Conservation (phyloP, 2,113 vertebrate genomes). For the Lasiurus borealis region DNA sequence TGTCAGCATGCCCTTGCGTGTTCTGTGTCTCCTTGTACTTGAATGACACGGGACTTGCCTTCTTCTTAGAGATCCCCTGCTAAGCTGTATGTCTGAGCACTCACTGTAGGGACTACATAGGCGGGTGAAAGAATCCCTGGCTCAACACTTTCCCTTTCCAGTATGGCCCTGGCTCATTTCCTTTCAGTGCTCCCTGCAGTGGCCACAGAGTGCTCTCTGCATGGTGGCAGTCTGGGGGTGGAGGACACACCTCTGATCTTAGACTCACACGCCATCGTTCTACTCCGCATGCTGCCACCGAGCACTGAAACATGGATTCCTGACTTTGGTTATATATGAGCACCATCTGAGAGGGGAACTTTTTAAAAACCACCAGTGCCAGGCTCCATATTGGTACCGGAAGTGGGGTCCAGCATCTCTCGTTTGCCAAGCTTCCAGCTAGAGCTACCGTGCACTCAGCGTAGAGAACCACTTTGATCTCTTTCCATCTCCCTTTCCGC, state of each 20-base stretch:
- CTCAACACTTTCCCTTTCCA: not conserved
- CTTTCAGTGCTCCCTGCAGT: not conserved
- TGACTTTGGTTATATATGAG: not conserved
- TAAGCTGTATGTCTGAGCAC: no score
- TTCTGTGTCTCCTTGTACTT: not conserved
- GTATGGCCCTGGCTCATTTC: not conserved
- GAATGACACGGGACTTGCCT: not conserved
- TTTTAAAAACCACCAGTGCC: not conserved
- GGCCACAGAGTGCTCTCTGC: not conserved
- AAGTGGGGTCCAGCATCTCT: not conserved
- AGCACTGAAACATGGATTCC: slow-evolving; percentile 3
- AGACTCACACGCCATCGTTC: not conserved
- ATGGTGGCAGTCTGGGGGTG: not conserved
- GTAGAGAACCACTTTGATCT: slow-evolving; percentile 3
- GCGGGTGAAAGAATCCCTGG: not conserved
- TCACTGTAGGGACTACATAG: no score
- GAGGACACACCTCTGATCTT: not conserved
- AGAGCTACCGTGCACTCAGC: not conserved
- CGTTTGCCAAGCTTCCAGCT: not conserved
- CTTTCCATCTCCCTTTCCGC: slow-evolving; percentile 3
- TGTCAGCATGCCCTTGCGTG: not conserved
- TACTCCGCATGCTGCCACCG: not conserved
- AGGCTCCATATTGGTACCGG: not conserved
- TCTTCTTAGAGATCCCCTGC: not conserved
- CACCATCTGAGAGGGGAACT: not conserved